Percentiles rank a stretch among this genome's conserved stretches.
These are phyloP conservation scores for Rutpela maculata DNA, from an alignment of 2,888 invertebrate species.

Conservation along the genomic window DNA sequence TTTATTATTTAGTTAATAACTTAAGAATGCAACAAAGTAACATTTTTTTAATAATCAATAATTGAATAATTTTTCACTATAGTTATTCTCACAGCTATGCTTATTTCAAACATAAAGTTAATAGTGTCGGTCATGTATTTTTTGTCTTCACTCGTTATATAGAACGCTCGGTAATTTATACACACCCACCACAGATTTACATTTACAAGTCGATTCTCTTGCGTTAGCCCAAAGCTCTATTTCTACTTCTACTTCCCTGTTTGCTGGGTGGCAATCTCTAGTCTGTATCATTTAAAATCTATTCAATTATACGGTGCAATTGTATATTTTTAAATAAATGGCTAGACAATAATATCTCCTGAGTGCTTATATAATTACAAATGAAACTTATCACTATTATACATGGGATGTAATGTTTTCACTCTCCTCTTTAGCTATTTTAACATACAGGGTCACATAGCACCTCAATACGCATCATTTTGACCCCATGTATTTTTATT, in stretches of 20 bases:
- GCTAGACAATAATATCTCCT: neutral
- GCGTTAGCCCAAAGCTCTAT: neutral
- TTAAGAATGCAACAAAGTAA: too few species aligned
- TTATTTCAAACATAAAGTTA: neutral
- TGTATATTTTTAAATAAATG: neutral
- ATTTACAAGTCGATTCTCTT: slow-evolving; percentile 2
- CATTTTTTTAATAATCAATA: too few species aligned
- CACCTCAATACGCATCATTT: too few species aligned
- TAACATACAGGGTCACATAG: too few species aligned
- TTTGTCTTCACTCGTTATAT: neutral
- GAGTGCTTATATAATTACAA: neutral
- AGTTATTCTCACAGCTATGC: neutral
- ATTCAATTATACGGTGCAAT: slow-evolving; percentile 7
- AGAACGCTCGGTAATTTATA: neutral
- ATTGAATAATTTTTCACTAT: too few species aligned
- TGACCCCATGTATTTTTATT: too few species aligned
- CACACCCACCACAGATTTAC: slow-evolving; percentile 1
- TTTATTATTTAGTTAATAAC: too few species aligned
- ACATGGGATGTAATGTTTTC: neutral
- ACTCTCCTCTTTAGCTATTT: neutral
- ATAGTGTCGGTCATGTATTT: neutral
- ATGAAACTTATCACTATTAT: neutral
- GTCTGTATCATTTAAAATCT: slow-evolving; percentile 1
- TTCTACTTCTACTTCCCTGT: slow-evolving; percentile 2
- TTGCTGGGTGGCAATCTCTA: neutral